Evolutionary conservation across 2,888 invertebrate genomes (phyloP), one percentile per base, ranked within the genome.

Genomic region (Graphium colonna): DNA sequence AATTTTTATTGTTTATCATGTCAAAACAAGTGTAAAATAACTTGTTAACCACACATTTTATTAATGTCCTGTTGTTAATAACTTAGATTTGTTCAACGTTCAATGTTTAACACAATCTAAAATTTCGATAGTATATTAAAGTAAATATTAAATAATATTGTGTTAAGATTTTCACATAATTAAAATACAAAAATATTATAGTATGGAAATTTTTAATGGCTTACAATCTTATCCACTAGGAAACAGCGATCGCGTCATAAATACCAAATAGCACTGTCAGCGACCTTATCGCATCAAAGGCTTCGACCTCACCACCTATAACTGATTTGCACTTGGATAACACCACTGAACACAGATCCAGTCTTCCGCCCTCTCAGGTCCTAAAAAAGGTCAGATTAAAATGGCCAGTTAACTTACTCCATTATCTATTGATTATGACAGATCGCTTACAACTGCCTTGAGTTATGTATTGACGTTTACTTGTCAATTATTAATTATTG

Each of bases 251-350:
- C 65, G 62, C 63, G 61, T 68, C 61, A 70, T 67, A 74, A 67
- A 71, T 56, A 73, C 65, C 72, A 65, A 68, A 67, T 64, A 66
- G 62, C 71, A 68, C 75, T 81, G 81, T 79, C 77, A 76, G 77
- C 75, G 52, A 42, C 51, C 61, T 77, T 79, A 77, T 75, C 77
- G 33, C 8, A 65, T 71, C 68, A 62, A 63, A 65, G 69, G 68
- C 59, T 61, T 77, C n/a, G 79, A 83, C 81, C 80, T 70, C 61
- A 58, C 69, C 73, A 79, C 79, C 85, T 80, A 65, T 79, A 76
- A 77, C 78, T 81, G 82, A 84, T 84, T 80, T 78, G 80, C 77
- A 75, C 70, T 73, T 56, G 59, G 78, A 78, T 80, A 73, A 55
- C 15, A 61, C 80, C 74, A 76, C 42, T 56, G 45, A 60, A 60